Evolutionary conservation across 2,113 vertebrate genomes (phyloP).

Genomic region (Protobothrops mucrosquamatus): DNA sequence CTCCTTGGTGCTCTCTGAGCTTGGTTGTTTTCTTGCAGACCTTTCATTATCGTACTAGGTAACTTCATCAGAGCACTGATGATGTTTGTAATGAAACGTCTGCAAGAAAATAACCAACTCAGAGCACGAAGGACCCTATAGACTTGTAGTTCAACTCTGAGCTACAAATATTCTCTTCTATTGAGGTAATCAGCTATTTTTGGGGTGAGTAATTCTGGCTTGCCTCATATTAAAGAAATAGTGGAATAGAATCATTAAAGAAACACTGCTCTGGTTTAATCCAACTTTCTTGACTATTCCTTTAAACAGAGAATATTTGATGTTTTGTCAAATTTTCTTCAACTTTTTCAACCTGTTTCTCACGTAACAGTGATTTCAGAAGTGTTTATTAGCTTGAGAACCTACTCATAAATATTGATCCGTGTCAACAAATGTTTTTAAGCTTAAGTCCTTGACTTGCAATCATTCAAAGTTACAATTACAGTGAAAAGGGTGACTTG

Average conservation of each 20-base stretch:
- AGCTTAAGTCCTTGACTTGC: not conserved
- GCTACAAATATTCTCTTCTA: too few species aligned
- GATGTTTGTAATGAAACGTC: too few species aligned
- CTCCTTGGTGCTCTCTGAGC: too few species aligned
- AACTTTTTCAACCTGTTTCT: not conserved
- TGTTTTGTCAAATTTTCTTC: not conserved
- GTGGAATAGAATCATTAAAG: not conserved
- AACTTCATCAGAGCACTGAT: too few species aligned
- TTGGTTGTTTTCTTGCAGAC: too few species aligned
- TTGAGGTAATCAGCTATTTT: too few species aligned
- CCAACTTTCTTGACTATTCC: not conserved
- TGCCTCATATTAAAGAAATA: too few species aligned
- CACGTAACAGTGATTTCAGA: not conserved
- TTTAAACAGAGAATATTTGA: not conserved
- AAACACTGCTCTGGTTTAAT: not conserved
- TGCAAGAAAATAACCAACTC: too few species aligned
- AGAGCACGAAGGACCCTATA: too few species aligned
- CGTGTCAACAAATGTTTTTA: not conserved
- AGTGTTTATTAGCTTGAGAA: not conserved
- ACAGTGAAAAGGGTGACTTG: not conserved
- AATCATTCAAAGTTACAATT: not conserved
- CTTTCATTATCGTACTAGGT: too few species aligned
- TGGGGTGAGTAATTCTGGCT: not conserved
- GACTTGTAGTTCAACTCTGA: too few species aligned
- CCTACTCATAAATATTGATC: not conserved